Conservation (phyloP, 2,113 vertebrate genomes). For the Pristiophorus japonicus region DNA sequence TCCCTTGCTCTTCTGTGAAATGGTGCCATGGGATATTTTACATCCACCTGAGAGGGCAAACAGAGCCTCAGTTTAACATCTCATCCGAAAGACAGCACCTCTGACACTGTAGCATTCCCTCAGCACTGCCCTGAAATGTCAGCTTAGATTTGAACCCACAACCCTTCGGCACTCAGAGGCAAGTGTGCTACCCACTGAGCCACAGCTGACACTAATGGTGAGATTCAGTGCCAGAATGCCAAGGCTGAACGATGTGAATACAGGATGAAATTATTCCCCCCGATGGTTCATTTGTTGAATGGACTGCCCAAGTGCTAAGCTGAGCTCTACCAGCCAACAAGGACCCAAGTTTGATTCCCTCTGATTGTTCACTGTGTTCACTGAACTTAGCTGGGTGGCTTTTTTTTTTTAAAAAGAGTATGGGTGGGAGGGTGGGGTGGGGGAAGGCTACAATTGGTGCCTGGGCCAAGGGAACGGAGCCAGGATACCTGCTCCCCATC, state of each 20-base stretch:
- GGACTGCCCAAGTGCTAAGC: background rate
- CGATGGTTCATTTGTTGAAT: background rate
- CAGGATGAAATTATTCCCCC: background rate
- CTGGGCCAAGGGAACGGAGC: background rate
- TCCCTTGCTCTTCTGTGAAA: no score
- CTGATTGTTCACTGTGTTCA: background rate
- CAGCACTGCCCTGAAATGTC: no score
- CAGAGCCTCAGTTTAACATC: no score
- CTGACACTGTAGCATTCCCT: no score
- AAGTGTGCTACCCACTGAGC: no score
- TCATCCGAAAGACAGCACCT: no score
- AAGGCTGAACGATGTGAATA: background rate
- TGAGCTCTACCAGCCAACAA: background rate
- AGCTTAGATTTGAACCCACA: no score
- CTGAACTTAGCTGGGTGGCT: background rate
- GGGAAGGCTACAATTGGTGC: background rate
- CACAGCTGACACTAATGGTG: no score
- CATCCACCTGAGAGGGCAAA: no score
- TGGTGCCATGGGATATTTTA: no score
- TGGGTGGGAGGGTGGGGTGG: background rate
- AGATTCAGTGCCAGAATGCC: background rate
- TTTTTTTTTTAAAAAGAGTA: background rate
- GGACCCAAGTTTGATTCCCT: background rate
- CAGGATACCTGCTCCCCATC: background rate
- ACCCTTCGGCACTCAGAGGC: no score